Evolutionary conservation across 1,140 invertebrate genomes (phyloP), one percentile per base, ranked within the genome.

Genomic region (Lasioglossum albipes): DNA sequence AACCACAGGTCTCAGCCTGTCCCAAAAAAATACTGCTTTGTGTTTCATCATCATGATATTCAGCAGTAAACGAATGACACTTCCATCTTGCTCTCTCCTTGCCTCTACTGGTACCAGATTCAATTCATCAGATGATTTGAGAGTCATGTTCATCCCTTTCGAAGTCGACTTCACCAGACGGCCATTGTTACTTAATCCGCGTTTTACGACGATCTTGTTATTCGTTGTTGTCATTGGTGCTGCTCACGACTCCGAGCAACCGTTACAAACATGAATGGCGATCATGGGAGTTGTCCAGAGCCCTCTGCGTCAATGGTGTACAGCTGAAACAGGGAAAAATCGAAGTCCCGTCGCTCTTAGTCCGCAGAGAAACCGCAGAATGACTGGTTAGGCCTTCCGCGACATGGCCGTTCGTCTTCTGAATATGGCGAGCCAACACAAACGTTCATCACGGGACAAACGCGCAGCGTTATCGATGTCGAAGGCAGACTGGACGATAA

Each of bases 381-480:
- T 71, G 54, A 52, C 68, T 52, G 16, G 68, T 27, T 16, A 13
- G 27, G 49, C 20, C 49, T 61, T n/a, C 42, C 61, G 42, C 9
- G 12, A 41, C 59, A 7, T 27, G 69, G 18, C n/a, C 61, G 42
- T 64, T n/a, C 61, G 10, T 16, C 72, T 45, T n/a, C 64, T 10
- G 49, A 10, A 18, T 59, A 18, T 2, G n/a, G 7, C 18, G 41
- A 27, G 13, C 59, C 36, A 27, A 41, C 61, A 22, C 18, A 22
- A 36, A 16, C 57, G n/a, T 42, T 42, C 36, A 13, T n/a, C 22
- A 20, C 22, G 12, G 45, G 31, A 67, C 64, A 49, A 61, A 61
- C 66, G 16, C 10, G 66, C 6, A 22, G 54, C 22, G 20, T 69
- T 77, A 69, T 77, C 75, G 66, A 77, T 77, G 66, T 61, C 68